These are phyloP conservation scores for Dasysyrphus albostriatus DNA, from an alignment of 2,888 invertebrate genomes.

Conservation along the genomic window DNA sequence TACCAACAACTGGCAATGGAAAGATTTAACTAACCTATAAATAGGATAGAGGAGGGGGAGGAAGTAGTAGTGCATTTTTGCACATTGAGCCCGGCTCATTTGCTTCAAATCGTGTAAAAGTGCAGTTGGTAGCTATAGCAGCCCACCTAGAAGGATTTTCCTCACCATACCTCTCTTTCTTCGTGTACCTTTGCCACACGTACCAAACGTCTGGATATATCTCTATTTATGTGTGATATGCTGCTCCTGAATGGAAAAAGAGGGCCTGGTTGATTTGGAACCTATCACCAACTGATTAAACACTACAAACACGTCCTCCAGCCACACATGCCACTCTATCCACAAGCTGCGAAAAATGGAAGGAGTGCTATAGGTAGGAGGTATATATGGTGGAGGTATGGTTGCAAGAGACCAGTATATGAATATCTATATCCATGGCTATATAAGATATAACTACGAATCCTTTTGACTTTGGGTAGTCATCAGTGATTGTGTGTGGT, in stretches of 20 bases:
- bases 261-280: constrained; percentile 62
- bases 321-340: constrained; percentile 36
- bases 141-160: constrained; percentile 41
- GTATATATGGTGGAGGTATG: neutral
- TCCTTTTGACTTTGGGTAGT: constrained; percentile 46
- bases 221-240: constrained; percentile 47
- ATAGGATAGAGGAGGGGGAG: constrained; percentile 7
- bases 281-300: constrained; percentile 73
- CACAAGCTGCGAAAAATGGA: constrained; percentile 35
- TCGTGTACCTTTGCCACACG: constrained; percentile 28
- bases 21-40: constrained; percentile 31
- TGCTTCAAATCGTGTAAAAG: constrained; percentile 49
- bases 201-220: constrained; percentile 32
- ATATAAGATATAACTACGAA: neutral
- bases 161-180: constrained; percentile 3
- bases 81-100: constrained; percentile 55
- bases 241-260: constrained; percentile 1
- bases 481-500: constrained; percentile 5
- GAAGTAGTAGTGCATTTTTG: constrained; percentile 3
- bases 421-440: neutral
- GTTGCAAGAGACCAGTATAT: neutral
- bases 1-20: constrained; percentile 39
- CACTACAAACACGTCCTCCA: constrained; percentile 70
- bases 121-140: neutral
- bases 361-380: neutral